Base-by-base conservation (phyloP, 2,113 vertebrate species). In the Poeciliopsis retropinna region DNA sequence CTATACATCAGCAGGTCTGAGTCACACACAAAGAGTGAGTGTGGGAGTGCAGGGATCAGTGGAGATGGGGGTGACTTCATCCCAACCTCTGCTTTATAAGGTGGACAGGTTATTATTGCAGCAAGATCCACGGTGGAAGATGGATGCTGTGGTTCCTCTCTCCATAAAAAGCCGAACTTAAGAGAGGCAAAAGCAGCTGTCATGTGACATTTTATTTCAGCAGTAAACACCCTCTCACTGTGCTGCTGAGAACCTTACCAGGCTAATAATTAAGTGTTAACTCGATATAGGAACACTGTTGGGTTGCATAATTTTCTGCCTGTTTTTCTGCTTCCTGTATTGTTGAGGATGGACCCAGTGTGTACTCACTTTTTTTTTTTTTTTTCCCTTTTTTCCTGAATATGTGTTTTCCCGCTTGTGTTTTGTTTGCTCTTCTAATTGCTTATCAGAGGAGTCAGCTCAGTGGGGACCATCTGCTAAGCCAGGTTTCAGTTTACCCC, bases 1-100 rank as follows among this genome's bases (percentile, higher is more conserved):
- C 78, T 72, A 86, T 88, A 92, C 84, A 88, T 92, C 81, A 89
- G 88, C 85, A 85, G 82, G 70, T 83, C 84, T 92, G 92, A 92
- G 81, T 91, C 91, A 92, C 85, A 78, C 65, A 73, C 32, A 68
- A 51, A 75, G 77, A 78, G 67, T 67, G 69, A 19, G 78, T 82
- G 89, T 91, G 77, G 89, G 90, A 91, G 86, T 78, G 83, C 81
- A 84, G 72, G 84, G 77, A 89, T 89, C 78, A 83, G 74, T 68
- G 83, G 63, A 72, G 70, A 80, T 82, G 77, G 71, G 85, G 39
- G 75, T 84, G 66, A 79, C 79, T 85, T 78, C 71, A 81, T 88
- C 63, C 75, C 57, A 76, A 80, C 82, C 81, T 85, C 79, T 85
- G 84, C 78, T 83, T 87, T 82, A 79, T 68, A 70, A 72, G 82